These are phyloP conservation scores for Urocynchramus pylzowi DNA, from an alignment of 2,113 vertebrate genomes.

Conservation along the genomic window DNA sequence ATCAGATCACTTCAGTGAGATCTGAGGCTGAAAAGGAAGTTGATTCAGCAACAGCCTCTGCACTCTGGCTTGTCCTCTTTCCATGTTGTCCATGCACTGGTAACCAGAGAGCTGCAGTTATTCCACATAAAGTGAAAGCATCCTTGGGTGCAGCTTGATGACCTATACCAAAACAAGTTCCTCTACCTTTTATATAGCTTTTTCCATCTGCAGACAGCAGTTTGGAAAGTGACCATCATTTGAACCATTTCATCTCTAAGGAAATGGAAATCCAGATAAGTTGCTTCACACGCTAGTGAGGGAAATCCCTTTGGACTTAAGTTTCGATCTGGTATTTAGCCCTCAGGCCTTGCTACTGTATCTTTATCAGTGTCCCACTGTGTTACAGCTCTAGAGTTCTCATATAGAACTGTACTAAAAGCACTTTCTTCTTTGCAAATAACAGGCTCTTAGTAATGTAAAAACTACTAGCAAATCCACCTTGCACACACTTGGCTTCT, in stretches of 20 bases:
- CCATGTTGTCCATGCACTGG: background rate
- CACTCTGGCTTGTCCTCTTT: background rate
- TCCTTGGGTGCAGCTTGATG: background rate
- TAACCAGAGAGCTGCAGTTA: background rate
- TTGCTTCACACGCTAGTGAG: background rate
- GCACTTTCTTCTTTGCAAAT: background rate
- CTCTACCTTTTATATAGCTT: background rate
- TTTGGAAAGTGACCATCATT: background rate
- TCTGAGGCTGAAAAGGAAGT: background rate
- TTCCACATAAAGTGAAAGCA: background rate
- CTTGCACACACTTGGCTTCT: background rate
- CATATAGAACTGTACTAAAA: background rate
- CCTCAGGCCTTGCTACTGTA: background rate
- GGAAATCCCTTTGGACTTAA: background rate
- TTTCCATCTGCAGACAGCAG: background rate
- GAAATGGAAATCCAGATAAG: background rate
- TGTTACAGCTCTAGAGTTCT: background rate
- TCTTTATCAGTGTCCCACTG: rapidly evolving
- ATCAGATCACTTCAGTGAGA: background rate
- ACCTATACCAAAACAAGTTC: background rate
- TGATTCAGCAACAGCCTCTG: background rate
- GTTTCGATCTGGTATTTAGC: background rate
- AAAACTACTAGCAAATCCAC: background rate
- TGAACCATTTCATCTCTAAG: background rate
- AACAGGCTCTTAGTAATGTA: background rate